These are phyloP conservation scores for Danio choprae DNA, from an alignment of 2,797 vertebrate species.

Conservation along the genomic window DNA sequence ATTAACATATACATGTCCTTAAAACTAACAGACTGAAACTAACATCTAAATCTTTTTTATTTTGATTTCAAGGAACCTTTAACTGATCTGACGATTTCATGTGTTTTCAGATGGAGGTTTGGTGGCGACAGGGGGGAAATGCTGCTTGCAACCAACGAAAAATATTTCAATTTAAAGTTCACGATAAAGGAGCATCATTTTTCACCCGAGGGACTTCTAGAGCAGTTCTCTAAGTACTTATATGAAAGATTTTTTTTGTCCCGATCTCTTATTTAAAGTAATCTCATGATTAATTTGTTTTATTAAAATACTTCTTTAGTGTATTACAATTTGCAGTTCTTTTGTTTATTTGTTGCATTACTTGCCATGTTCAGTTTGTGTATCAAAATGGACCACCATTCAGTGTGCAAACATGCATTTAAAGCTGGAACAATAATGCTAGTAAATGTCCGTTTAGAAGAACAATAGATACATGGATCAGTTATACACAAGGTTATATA, in stretches of 20 bases:
- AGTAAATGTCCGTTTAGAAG: background rate
- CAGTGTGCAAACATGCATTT: background rate
- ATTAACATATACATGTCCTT: too few relatives aligned
- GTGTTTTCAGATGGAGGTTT: constrained; percentile 84
- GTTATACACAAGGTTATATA: background rate
- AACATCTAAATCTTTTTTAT: background rate
- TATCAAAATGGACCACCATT: background rate
- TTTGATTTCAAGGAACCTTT: too few relatives aligned
- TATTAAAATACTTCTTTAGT: constrained; percentile 10
- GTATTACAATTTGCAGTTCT: background rate
- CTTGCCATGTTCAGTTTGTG: background rate
- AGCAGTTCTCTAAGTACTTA: constrained; percentile 83
- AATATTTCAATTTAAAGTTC: constrained; percentile 92
- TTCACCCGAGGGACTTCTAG: constrained; percentile 90
- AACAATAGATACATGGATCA: background rate
- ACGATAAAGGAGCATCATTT: constrained; percentile 89
- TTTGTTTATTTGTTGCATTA: constrained; percentile 10
- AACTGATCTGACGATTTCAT: background rate
- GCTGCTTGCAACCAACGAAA: constrained; percentile 65
- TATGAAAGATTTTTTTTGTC: background rate
- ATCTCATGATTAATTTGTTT: background rate
- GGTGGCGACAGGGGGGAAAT: constrained; percentile 71
- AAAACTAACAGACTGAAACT: too few relatives aligned
- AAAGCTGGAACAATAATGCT: background rate
- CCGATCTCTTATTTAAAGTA: background rate